Base-by-base conservation (phyloP, 64 coral and sea anemone genomes). In the Catalaphyllia jardinei region DNA sequence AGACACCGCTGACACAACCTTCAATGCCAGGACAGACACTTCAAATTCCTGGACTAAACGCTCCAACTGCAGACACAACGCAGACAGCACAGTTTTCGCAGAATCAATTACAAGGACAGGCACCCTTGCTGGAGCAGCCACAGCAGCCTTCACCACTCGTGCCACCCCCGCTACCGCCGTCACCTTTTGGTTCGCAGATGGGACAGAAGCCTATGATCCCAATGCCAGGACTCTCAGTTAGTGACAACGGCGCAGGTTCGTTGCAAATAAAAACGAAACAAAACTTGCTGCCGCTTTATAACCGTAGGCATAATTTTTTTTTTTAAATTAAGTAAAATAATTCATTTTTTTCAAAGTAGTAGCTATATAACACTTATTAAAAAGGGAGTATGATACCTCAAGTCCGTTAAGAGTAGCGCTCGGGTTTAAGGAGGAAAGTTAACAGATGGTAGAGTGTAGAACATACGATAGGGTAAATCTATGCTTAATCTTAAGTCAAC, bases 211-310 rank as follows among this genome's bases (percentile, higher is more conserved):
- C 62, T 13, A 17, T 67, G 39, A 24, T 85, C 38, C 24, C 81
- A 38, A 19, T 71, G 20, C 20, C 62, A 17, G 81, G 81, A 71
- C 50, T 6, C 10, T 42, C 62, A 46, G 10, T 20, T 27, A 10
- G 42, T 46, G 63, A 28, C 39, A 85, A 71, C 63, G 63, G 42
- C 63, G 62, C 81, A 29, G 81, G 81, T 85, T 71, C 38, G 81
- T 69, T n/a, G 5, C 22, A 29, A 13, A 57, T 57, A 57, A 12
- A 14, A 57, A 16, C 54, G 10, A 57, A 57, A 15, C 54, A 57
- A 57, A 57, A 46, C 42, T 46, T 46, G 42, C 12, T 57, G 15
- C 54, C 7, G 13, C 8, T 57, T 57, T 57, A 57, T 15, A 57
- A 57, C 0, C 7, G 2, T 2, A 57, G 54, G 1, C 54, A 13